A percentile compares a stretch with the other conserved stretches of the same genome.
Conservation (phyloP, 2,797 vertebrate species). For the Pagetopsis macropterus region DNA sequence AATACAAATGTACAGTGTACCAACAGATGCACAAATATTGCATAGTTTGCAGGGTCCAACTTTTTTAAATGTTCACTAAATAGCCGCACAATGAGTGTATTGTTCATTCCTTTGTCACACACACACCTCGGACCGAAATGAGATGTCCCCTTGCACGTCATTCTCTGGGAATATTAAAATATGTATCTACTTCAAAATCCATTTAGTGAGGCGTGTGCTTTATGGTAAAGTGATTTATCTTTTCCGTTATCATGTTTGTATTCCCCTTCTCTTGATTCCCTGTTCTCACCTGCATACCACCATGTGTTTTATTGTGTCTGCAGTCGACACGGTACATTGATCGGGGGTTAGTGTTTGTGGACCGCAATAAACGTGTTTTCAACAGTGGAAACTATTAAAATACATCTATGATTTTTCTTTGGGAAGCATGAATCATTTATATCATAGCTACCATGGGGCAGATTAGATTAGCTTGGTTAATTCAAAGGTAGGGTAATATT, state of each 20-base stretch:
- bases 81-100: not conserved
- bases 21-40: not conserved
- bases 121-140: not conserved
- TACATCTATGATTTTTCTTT: not conserved
- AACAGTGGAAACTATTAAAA: not conserved
- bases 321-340: not conserved
- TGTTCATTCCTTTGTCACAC: not conserved
- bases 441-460: no score
- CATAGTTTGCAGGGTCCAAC: not conserved
- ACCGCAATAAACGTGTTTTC: slow-evolving; percentile 3
- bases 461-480: no score
- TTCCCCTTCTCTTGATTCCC: not conserved
- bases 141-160: not conserved
- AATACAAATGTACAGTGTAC: not conserved
- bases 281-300: not conserved
- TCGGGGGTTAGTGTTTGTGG: not conserved
- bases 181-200: not conserved
- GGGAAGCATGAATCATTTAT: not conserved
- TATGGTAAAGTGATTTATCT: not conserved
- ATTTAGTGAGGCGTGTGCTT: not conserved
- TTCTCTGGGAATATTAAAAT: not conserved
- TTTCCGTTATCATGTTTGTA: not conserved
- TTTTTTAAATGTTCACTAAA: not conserved
- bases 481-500: not conserved
- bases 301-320: not conserved